Evolutionary conservation across 2,113 vertebrate genomes (phyloP), one percentile per base, ranked within the genome.

Genomic region (Procavia capensis): DNA sequence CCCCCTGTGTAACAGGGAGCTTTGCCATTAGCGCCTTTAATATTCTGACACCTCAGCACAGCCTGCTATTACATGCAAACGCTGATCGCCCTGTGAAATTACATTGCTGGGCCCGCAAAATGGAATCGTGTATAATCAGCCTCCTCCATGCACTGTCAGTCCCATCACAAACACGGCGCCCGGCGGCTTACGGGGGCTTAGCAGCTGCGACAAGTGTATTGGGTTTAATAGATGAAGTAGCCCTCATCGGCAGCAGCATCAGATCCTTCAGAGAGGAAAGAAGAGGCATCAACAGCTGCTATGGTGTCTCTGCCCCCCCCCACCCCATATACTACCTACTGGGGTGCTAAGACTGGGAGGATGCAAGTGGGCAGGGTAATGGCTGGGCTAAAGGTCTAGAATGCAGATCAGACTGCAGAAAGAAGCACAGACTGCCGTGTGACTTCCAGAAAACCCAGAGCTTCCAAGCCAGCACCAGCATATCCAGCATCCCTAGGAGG

Each of bases 11-110:
- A 99, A 98, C 99, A 99, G 99, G 99, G 99, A 99, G 99, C 99
- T 99, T 99, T 99, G 99, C 99, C 99, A 99, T 99, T 99, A 99
- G 99, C 98, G 98, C 99, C 99, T 99, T 99, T 99, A 99, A 99
- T 99, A 99, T 99, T 99, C 99, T 99, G 99, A 99, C 99, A 99
- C 98, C 99, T 99, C 98, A 98, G 98, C 99, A 98, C 98, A 98
- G 98, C 98, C 98, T 99, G 98, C 99, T 99, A 99, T 99, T 99
- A 99, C 99, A 99, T 98, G 98, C 98, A 98, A 98, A 99, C 99
- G 99, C 99, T 99, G 99, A 99, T 99, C 99, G 99, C 98, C 99
- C 99, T 99, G 99, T 99, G 99, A 99, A 98, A 98, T 99, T 98
- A 99, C 99, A 99, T 99, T 98, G 98, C 98, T 98, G 98, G 98